These are phyloP conservation scores for Nomada fucata DNA, from an alignment of 2,888 invertebrate species.

Conservation along the genomic window DNA sequence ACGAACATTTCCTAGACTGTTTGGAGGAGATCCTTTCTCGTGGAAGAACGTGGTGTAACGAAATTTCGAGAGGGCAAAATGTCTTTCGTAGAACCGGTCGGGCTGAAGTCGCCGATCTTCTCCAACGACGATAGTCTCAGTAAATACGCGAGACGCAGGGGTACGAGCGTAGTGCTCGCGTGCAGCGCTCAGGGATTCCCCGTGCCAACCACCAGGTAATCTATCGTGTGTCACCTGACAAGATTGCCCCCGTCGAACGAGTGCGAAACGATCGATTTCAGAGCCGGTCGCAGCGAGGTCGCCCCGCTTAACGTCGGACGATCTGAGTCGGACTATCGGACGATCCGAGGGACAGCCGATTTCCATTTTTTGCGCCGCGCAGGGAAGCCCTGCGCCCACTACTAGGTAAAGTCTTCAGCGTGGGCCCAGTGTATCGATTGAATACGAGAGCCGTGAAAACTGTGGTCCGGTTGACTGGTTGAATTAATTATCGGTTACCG, in stretches of 20 bases:
- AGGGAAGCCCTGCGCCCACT: conserved; percentile 88
- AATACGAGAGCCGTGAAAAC: conserved; percentile 22
- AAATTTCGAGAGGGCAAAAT: background rate
- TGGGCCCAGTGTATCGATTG: conserved; percentile 35
- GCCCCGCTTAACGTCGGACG: conserved; percentile 87
- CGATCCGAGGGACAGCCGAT: conserved; percentile 85
- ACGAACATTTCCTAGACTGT: background rate
- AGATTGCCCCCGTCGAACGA: conserved; percentile 8
- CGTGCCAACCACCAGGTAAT: conserved; percentile 89
- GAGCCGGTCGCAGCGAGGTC: conserved; percentile 86
- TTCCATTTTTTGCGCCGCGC: conserved; percentile 88
- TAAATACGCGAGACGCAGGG: conserved; percentile 85
- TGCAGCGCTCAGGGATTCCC: conserved; percentile 89
- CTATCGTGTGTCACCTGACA: background rate
- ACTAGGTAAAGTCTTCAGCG: conserved; percentile 87
- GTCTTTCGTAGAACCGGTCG: conserved; percentile 87
- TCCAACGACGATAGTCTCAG: conserved; percentile 87
- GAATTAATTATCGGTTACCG: conserved; percentile 49
- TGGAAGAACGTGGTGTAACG: too few relatives aligned
- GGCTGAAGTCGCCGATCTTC: conserved; percentile 89
- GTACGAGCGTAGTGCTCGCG: conserved; percentile 79
- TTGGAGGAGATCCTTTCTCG: background rate
- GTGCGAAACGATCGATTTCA: conserved; percentile 74
- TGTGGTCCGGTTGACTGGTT: background rate
- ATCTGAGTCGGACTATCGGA: conserved; percentile 87